Evolutionary conservation across 2,888 invertebrate species (phyloP), one percentile per base, ranked within the genome.

Genomic region (Phortica magna): DNA sequence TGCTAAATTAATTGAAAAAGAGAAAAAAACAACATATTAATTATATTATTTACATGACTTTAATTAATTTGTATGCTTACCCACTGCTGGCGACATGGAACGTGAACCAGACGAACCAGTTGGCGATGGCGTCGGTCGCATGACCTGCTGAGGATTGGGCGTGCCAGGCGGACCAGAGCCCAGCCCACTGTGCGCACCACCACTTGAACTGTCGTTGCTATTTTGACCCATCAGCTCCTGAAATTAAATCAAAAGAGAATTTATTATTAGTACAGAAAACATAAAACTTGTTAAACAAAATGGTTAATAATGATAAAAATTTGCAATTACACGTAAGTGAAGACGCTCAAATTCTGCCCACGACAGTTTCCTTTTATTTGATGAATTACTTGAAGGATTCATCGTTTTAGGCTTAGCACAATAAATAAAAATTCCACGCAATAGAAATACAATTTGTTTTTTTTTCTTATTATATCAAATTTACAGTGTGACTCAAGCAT

Each of bases 1-100:
- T 92, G 91, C 91, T 91, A 76, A 74, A 68, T 41, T 9, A 22
- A 65, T 12, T 14, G 0, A 48, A 53, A 12, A 48, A 53, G 6
- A 0, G 5, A 48, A 12, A 17, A 19, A 53, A 48, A 22, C 17
- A 57, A 39, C 17, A 57, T n/a, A 39, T 67, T 42, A 42, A 59
- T 57, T 0, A 39, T 1, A 19, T 61, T 65, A 41, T 12, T 1
- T 14, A 42, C 39, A 59, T 12, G 7, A 7, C 39, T 7, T 12
- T 53, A 7, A 48, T 64, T 19, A 4, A 42, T 73, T 48, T 19
- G 39, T 41, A 39, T 22, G 94, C 96, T 94, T 92, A 97, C 97
- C 97, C 93, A 98, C 97, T 93, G 98, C 98, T 91, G 98, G 98
- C 93, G 98, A 98, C 96, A 98, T 98, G 93, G 98, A 98, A 93